Evolutionary conservation across 2,797 vertebrate genomes (phyloP).

Genomic region (Selene dorsalis): DNA sequence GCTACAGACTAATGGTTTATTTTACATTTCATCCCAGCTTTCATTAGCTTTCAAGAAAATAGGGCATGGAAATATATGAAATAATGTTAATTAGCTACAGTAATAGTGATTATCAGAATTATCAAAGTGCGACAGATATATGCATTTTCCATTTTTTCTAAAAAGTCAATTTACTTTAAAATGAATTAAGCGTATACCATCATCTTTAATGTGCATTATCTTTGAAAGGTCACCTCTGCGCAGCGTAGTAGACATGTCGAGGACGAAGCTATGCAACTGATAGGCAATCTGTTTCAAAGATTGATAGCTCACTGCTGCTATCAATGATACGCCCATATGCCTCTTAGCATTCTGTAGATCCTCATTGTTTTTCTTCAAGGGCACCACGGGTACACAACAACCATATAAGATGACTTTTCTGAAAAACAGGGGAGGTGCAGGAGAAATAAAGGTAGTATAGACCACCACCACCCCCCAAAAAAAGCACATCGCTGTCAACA

Average conservation of each 20-base stretch:
- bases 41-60: conserved; percentile 55
- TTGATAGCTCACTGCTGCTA: conserved; percentile 72
- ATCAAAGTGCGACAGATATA: conserved; percentile 46
- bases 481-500: conserved; percentile 44
- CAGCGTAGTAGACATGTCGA: conserved; percentile 63
- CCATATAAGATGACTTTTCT: conserved; percentile 54
- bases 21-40: conserved; percentile 64
- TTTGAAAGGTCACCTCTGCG: conserved; percentile 72
- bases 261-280: conserved; percentile 67
- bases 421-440: conserved; percentile 36
- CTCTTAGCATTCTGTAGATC: conserved; percentile 75
- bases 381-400: conserved; percentile 50
- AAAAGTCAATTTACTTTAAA: conserved; percentile 46
- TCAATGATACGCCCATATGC: conserved; percentile 71
- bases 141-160: neutral
- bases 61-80: conserved; percentile 48
- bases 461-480: neutral
- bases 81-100: conserved; percentile 57
- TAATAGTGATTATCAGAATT: conserved; percentile 49
- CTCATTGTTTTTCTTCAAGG: conserved; percentile 78
- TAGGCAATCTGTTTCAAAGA: conserved; percentile 78
- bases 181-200: conserved; percentile 42
- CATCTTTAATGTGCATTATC: conserved; percentile 62
- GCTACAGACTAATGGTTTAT: conserved; percentile 65
- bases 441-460: conserved; percentile 40